Base-by-base conservation (phyloP, 2,888 invertebrate genomes). In the Oscheius sp. region DNA sequence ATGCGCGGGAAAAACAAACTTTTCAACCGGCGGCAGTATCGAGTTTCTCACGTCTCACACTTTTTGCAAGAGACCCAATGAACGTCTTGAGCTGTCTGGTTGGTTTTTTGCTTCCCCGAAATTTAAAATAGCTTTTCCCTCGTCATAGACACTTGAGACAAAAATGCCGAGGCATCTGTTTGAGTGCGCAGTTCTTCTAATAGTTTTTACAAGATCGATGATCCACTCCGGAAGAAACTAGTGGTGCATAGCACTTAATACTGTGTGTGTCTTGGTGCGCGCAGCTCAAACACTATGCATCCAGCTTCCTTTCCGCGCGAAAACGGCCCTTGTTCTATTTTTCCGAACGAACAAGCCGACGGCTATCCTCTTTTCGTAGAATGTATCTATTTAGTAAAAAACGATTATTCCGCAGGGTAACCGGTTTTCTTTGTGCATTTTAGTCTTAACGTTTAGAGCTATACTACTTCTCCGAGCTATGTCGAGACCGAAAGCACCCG, bases 351-450 rank as follows among this genome's bases (percentile, higher is more conserved):
- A 59, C 70, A 59, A 70, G 70, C 70, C 59, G 57, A 58, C 70
- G 70, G 37, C 58, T 53, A 47, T 63, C 11, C 29, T 51, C 66
- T 53, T 35, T 53, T 53, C 32, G 1, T 51, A 59, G 7, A 5
- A 81, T 81, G 81, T 81, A 81, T 77, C 78, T 81, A 51, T 76
- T 81, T 62, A 78, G 78, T 62, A 79, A 79, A 71, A 81, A 81
- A 68, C 75, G 79, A 51, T 76, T 78, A 73, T 81, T 79, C 73
- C 70, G 81, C 73, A 53, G 65, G 66, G 73, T 73, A 48, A 65
- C 4, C 53, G 33, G 35, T 5, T 53, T 47, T 65, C 10, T 48
- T 50, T 50, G 10, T 35, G 35, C 9, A 55, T 42, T 42, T 47
- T 65, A n/a, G 2, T 37, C 29, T 9, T 11, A 59, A 10, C 37